Evolutionary conservation across 1,140 invertebrate genomes (phyloP).

Genomic region (Ips typographus): DNA sequence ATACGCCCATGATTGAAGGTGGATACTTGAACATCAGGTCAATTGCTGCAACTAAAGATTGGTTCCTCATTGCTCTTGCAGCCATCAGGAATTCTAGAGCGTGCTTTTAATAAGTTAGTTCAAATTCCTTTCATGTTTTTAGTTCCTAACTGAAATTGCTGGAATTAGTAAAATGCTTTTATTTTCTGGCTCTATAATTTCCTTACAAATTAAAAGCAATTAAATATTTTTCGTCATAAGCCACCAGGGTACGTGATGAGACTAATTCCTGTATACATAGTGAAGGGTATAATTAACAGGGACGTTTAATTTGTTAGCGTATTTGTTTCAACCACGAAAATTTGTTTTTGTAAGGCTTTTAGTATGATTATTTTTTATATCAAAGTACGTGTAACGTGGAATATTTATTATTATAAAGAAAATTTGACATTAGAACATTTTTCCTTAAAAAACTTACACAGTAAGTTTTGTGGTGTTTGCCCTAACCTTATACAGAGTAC

Average conservation of each 20-base stretch:
- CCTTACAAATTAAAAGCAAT: background rate
- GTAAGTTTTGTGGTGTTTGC: too few species aligned
- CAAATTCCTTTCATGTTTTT: too few species aligned
- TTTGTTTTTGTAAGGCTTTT: too few species aligned
- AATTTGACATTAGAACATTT: too few species aligned
- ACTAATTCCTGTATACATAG: background rate
- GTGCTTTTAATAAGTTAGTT: background rate
- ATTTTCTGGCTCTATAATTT: background rate
- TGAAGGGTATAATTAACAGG: background rate
- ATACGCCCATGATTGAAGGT: slow-evolving; percentile 20
- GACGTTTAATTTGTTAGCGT: background rate
- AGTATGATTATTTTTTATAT: too few species aligned
- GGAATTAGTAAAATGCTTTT: too few species aligned
- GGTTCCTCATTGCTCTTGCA: slow-evolving; percentile 9
- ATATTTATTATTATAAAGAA: too few species aligned
- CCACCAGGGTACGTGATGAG: background rate
- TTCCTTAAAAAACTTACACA: too few species aligned
- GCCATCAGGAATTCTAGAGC: background rate
- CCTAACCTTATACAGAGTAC: too few species aligned
- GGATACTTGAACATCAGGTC: slow-evolving; percentile 4
- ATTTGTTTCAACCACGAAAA: background rate
- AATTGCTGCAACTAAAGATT: slow-evolving; percentile 20
- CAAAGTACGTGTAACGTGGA: too few species aligned
- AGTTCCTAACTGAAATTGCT: too few species aligned
- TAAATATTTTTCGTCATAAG: background rate